Base-by-base conservation (phyloP, 2,797 vertebrate species). In the Myotis pilosus region DNA sequence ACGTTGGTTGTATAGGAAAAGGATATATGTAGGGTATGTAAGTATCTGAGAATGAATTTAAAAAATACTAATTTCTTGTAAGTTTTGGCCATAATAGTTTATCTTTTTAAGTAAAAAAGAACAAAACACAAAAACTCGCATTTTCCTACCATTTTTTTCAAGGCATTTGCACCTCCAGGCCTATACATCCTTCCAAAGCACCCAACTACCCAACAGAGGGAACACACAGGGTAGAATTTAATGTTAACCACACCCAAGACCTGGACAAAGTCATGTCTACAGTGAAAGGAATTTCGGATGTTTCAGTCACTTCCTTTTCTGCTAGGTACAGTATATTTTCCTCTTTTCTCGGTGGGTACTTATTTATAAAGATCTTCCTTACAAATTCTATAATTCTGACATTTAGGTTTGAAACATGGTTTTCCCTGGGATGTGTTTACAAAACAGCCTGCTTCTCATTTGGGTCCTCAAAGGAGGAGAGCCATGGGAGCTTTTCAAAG, bases 211-310 rank as follows among this genome's bases (percentile, higher is more conserved):
- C 98, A 10, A 87, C 96, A 10, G 95, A 64, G 19, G 96, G 96
- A 57, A 97, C 97, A 81, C 98, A 99, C 97, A 98, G 98, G 71
- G 92, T 99, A 92, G 99, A 99, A 83, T 99, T 99, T 94, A 98
- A 30, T 1, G 80, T 98, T 66, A 96, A 79, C 22, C 97, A 87
- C 38, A 22, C 89, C 2, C 98, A 98, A 75, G 98, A 98, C 47
- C 97, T 98, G 11, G 97, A 98, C 8, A n/a, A 68, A 0, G 88
- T 99, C 47, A 62, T 99, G 92, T 97, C 98, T 92, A 97, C 98
- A 55, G 94, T 99, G 84, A 98, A 97, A 97, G 96, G 95, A 15
- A 97, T 98, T 72, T 97, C 98, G 11, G 98, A 97, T 89, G 93
- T 98, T 55, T 96, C 97, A 38, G 87, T 99, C 95, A 97, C 69